Base-by-base conservation (phyloP, 2,888 invertebrate genomes). In the Andricus curvator region DNA sequence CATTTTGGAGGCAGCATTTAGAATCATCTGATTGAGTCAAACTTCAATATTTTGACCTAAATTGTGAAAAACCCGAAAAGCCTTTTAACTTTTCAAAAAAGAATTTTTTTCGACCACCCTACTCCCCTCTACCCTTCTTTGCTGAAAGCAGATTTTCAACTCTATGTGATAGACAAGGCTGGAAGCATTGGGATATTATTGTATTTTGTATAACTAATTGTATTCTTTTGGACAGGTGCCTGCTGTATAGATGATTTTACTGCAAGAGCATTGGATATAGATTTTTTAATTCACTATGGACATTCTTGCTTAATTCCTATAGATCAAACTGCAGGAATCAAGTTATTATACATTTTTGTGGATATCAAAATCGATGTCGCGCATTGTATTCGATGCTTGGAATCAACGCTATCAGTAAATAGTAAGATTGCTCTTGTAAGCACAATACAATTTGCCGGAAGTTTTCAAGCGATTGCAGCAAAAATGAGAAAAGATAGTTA, bases 241-340 rank as follows among this genome's bases (percentile, higher is more conserved):
- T 99, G 99, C 92, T 99, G 99, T 92, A 96, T 99, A 17, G 99
- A 99, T 91, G 99, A 99, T 93, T 97, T 96, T 91, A 98, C 98
- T 0, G 99, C 99, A 0, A 95, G 95, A 88, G 97, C 98, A 0
- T 94, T 99, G 51, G 97, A 96, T 17, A 97, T 97, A 13, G 98
- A 99, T 88, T 93, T 99, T 33, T 93, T 99, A 84, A 96, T 99
- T 48, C 99, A 99, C 93, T 99, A 99, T 92, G 99, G 99, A 1
- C 99, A 99, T 93, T 99, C 99, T 85, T 99, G 99, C 93, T 95
- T 98, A 78, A 96, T 98, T 88, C 98, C 98, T 1, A 96, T 98
- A 66, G 97, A 98, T 92, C 96, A 96, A 92, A 97, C 96, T 15
- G 94, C 94, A 87, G 96, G 96, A 79, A 96, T 99, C 78, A 98